These are phyloP conservation scores for Steinernema khuongi DNA, from an alignment of 1,140 invertebrate species.

Conservation along the genomic window DNA sequence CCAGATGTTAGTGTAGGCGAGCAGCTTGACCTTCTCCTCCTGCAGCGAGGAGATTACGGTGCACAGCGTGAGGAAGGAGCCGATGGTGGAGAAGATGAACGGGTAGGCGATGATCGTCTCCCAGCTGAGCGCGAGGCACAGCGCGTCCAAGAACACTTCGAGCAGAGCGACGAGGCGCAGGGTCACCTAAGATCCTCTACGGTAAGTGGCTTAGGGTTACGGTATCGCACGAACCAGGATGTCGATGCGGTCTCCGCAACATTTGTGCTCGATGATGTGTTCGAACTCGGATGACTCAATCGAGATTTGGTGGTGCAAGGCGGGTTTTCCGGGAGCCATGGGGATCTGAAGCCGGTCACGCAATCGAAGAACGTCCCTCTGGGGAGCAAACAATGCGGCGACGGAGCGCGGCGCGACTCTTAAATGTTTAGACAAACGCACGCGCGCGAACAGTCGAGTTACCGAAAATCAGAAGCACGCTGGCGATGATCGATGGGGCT, in stretches of 20 bases:
- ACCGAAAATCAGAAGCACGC: slow-evolving; percentile 8
- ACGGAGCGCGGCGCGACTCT: background rate
- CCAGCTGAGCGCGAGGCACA: background rate
- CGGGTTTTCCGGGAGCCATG: background rate
- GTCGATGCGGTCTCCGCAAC: background rate
- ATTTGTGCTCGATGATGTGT: slow-evolving; percentile 3
- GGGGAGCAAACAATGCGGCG: background rate
- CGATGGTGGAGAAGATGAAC: background rate
- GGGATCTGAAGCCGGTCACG: background rate
- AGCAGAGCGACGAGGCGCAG: background rate
- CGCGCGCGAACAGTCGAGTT: slow-evolving; percentile 1
- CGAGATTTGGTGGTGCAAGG: background rate
- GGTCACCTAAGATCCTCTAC: background rate
- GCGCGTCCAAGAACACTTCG: background rate
- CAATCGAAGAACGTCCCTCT: background rate
- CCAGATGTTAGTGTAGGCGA: slow-evolving; percentile 2
- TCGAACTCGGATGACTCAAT: slow-evolving; percentile 5
- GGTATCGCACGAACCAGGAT: background rate
- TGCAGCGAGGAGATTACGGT: background rate
- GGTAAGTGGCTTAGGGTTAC: background rate
- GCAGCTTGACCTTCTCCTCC: slow-evolving; percentile 1
- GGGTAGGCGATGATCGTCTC: background rate
- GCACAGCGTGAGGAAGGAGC: background rate
- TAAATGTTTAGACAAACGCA: background rate
- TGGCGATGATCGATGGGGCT: background rate